phyloP scores from a whole-genome alignment of 1,140 invertebrate genomes.

The Meloidogyne hapla region DNA sequence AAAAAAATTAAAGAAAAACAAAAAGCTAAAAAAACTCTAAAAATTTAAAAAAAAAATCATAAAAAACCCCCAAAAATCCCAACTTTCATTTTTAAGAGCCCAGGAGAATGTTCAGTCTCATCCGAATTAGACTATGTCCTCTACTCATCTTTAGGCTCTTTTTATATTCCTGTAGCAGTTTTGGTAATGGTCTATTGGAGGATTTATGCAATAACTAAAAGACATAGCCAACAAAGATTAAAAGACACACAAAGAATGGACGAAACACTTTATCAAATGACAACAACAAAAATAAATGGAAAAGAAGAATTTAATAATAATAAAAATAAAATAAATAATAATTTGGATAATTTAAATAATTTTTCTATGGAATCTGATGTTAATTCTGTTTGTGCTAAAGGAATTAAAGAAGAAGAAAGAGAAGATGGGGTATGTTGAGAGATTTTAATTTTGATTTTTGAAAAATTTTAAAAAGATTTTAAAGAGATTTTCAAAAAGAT shows the following conservation, averaged over 20 bases:
- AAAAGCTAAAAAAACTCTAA: not conserved
- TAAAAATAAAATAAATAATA: not conserved
- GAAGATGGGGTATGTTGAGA: not conserved
- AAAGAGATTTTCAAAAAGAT: no score
- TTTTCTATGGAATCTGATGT: not conserved
- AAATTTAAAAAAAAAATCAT: conserved; percentile 5
- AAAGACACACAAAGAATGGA: conserved; percentile 61
- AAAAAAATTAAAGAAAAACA: no score
- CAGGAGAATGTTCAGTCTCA: conserved; percentile 64
- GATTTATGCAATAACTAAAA: conserved; percentile 66
- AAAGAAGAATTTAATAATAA: not conserved
- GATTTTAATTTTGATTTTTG: no score
- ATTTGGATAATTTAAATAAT: conserved; percentile 1
- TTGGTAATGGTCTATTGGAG: conserved; percentile 67
- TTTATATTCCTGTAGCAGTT: conserved; percentile 68
- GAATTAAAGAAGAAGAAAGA: not conserved
- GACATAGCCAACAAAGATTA: conserved; percentile 63
- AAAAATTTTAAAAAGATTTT: no score
- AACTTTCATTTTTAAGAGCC: conserved; percentile 11
- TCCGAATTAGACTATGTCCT: conserved; percentile 67
- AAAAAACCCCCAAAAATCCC: no score
- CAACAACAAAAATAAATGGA: not conserved
- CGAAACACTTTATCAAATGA: conserved; percentile 50
- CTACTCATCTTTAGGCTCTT: conserved; percentile 66
- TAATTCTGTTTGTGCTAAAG: not conserved